Evolutionary conservation across 2,888 invertebrate species (phyloP).

Genomic region (Orchesellides sinensis): DNA sequence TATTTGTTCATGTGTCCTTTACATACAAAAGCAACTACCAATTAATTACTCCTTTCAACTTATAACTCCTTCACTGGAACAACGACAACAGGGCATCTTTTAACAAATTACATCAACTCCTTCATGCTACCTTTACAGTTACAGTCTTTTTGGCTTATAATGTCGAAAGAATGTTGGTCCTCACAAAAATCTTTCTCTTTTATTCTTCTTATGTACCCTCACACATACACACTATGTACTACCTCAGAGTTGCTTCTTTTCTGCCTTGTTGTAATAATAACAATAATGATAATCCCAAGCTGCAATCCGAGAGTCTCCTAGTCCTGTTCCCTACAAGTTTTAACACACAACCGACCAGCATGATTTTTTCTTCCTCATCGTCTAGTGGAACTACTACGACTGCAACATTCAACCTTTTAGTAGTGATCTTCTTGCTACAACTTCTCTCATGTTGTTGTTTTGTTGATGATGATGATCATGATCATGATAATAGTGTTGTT

Average conservation of each 20-base stretch:
- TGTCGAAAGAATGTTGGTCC: no score
- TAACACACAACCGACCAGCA: conserved; percentile 4
- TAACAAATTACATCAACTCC: no score
- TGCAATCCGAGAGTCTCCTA: neutral
- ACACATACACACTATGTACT: neutral
- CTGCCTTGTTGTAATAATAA: conserved; percentile 22
- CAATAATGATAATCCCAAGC: neutral
- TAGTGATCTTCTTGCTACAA: conserved; percentile 7
- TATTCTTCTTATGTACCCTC: neutral
- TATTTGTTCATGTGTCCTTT: no score
- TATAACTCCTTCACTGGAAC: no score
- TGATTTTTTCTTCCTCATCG: conserved; percentile 29
- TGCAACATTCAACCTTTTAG: conserved; percentile 31
- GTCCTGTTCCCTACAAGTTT: neutral
- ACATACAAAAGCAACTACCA: no score
- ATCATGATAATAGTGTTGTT: conserved; percentile 10
- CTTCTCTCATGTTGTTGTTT: conserved; percentile 14
- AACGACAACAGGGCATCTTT: no score
- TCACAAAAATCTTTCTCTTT: neutral
- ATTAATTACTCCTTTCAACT: no score
- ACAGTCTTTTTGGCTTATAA: no score
- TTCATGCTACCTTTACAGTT: no score
- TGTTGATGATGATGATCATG: conserved; percentile 11
- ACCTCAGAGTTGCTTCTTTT: neutral
- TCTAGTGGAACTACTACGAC: conserved; percentile 25